A percentile compares a stretch with the other conserved stretches of the same genome.
Evolutionary conservation across 2,113 vertebrate genomes (phyloP).

Genomic region (Hydrochoerus hydrochaeris): DNA sequence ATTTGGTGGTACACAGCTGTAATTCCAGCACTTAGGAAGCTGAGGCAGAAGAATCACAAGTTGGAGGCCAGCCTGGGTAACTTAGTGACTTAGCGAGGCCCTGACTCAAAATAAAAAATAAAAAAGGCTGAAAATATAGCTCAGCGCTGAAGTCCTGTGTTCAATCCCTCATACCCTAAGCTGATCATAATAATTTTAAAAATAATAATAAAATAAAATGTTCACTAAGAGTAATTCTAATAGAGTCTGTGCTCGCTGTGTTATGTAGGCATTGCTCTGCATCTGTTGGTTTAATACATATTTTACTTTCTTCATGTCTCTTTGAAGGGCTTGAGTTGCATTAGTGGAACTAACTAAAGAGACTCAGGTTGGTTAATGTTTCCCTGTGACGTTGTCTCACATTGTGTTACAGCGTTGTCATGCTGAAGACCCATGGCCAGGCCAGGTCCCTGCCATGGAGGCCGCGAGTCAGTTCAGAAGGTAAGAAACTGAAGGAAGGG

Average conservation of each 20-base stretch:
- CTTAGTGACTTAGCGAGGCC: background rate
- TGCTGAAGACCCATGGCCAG: background rate
- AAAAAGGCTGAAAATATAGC: background rate
- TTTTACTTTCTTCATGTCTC: background rate
- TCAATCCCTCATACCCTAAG: background rate
- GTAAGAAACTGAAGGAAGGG: background rate
- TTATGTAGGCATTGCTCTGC: background rate
- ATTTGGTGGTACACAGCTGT: background rate
- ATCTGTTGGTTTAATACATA: fast-evolving
- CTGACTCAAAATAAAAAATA: background rate
- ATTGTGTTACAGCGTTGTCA: fast-evolving
- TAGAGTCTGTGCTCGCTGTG: fast-evolving
- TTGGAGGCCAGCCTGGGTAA: background rate
- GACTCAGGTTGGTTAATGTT: background rate
- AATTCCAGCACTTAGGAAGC: background rate
- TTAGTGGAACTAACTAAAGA: background rate
- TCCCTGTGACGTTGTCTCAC: background rate
- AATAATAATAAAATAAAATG: background rate
- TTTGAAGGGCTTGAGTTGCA: background rate
- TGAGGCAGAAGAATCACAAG: background rate
- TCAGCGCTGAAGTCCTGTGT: background rate
- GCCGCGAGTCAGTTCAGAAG: background rate
- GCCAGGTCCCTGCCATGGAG: background rate
- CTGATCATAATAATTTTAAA: background rate
- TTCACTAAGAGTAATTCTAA: background rate